phyloP scores from a whole-genome alignment of 2,113 vertebrate genomes.

The Prolemur simus region DNA sequence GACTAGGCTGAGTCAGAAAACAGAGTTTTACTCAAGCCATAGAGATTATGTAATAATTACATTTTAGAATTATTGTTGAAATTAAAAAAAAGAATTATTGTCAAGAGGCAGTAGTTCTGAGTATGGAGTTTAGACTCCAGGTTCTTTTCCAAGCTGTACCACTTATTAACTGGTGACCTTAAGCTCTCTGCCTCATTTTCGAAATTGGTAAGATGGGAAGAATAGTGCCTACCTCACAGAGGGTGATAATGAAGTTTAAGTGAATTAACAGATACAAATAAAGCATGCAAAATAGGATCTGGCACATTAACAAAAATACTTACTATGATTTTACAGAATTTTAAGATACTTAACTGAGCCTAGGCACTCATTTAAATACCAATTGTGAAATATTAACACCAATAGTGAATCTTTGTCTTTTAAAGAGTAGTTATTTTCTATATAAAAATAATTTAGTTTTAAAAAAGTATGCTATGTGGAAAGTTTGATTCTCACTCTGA shows the following conservation, averaged over 20 bases:
- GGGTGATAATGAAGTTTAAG: not conserved
- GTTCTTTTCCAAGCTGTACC: not conserved
- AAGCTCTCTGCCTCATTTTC: not conserved
- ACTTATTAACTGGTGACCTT: not conserved
- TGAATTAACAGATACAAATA: not conserved
- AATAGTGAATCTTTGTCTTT: not conserved
- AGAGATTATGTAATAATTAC: conserved; percentile 12
- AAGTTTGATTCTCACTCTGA: not conserved
- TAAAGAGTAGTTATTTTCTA: not conserved
- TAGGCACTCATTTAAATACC: conserved; percentile 32
- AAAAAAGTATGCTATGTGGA: not conserved
- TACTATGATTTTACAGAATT: not conserved
- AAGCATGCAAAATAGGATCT: conserved; percentile 33
- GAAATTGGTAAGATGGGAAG: not conserved
- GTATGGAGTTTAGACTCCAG: not conserved
- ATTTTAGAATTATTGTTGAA: not conserved
- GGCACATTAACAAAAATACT: not conserved
- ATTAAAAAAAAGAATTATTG: not conserved
- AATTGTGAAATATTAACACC: not conserved
- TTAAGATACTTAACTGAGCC: not conserved
- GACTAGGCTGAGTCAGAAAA: conserved; percentile 13
- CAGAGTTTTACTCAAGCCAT: conserved; percentile 1
- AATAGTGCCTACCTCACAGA: not conserved
- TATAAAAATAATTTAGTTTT: conserved; percentile 13
- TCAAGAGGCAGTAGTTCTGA: not conserved